These are phyloP conservation scores for Gymnoscopelus microlampas DNA, from an alignment of 2,797 vertebrate species.

Conservation along the genomic window DNA sequence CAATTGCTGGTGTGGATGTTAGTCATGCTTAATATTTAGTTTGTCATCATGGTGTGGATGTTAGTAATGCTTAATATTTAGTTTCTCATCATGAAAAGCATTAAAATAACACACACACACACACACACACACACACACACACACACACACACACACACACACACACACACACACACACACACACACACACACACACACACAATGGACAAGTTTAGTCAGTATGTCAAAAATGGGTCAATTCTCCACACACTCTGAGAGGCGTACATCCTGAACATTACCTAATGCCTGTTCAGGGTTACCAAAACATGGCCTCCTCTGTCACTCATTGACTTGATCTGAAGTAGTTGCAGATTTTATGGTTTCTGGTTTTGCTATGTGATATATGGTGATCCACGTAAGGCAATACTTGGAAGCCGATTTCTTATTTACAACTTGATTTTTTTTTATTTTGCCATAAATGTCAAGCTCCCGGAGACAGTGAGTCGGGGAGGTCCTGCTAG, in stretches of 20 bases:
- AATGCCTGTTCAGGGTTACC: conserved; percentile 71
- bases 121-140: too few species aligned
- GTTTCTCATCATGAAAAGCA: too few species aligned
- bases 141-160: too few species aligned
- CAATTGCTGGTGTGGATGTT: neutral
- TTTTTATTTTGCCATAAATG: conserved; percentile 75
- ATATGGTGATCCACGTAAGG: conserved; percentile 70
- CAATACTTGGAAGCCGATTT: conserved; percentile 61
- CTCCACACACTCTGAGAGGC: conserved; percentile 57
- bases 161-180: conserved; percentile 23
- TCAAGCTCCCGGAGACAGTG: conserved; percentile 73
- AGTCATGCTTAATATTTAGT: neutral
- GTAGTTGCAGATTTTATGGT: conserved; percentile 65
- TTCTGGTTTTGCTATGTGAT: conserved; percentile 69
- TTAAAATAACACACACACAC: too few species aligned
- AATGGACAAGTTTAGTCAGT: conserved; percentile 59
- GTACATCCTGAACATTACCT: conserved; percentile 76
- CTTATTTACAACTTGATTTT: conserved; percentile 68
- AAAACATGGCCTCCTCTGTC: conserved; percentile 66
- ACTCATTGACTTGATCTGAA: conserved; percentile 66
- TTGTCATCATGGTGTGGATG: neutral
- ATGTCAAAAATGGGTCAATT: conserved; percentile 58
- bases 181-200: too few species aligned
- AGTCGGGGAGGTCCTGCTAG: conserved; percentile 70
- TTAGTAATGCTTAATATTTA: conserved; percentile 1